These are phyloP conservation scores for Epistrophe grossulariae DNA, from an alignment of 2,888 invertebrate species.

Conservation along the genomic window DNA sequence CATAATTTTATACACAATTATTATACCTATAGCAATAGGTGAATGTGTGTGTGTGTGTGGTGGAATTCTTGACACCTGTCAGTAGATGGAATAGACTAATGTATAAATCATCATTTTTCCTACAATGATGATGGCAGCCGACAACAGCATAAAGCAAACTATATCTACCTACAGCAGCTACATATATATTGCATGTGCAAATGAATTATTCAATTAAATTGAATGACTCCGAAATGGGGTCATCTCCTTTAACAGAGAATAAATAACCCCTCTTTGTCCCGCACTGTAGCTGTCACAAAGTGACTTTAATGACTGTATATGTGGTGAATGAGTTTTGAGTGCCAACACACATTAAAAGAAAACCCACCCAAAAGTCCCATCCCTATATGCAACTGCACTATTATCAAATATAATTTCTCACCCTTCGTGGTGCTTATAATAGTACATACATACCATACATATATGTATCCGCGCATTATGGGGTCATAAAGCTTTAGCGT, in stretches of 20 bases:
- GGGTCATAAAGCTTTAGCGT: slow-evolving; percentile 56
- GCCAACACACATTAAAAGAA: slow-evolving; percentile 40
- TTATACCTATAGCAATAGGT: background rate
- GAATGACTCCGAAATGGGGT: slow-evolving; percentile 65
- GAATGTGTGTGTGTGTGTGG: slow-evolving; percentile 37
- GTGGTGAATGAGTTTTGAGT: slow-evolving; percentile 20
- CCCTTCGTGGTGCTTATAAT: background rate
- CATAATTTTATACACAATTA: slow-evolving; percentile 1
- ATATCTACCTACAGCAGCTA: background rate
- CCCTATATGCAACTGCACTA: slow-evolving; percentile 13
- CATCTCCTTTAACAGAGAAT: slow-evolving; percentile 48
- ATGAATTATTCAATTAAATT: slow-evolving; percentile 73
- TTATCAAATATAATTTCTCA: slow-evolving; percentile 39
- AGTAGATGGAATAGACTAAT: slow-evolving; percentile 24
- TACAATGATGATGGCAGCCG: slow-evolving; percentile 23
- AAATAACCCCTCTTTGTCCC: slow-evolving; percentile 3
- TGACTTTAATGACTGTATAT: slow-evolving; percentile 44
- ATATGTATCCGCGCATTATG: slow-evolving; percentile 1
- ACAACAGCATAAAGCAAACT: background rate
- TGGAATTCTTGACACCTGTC: slow-evolving; percentile 66
- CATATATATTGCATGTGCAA: slow-evolving; percentile 53
- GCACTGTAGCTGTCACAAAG: slow-evolving; percentile 2
- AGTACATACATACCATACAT: no score
- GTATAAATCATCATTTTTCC: slow-evolving; percentile 61
- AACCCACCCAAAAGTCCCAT: slow-evolving; percentile 1